Evolutionary conservation across 2,797 vertebrate genomes (phyloP).

Genomic region (Glyptemys insculpta): DNA sequence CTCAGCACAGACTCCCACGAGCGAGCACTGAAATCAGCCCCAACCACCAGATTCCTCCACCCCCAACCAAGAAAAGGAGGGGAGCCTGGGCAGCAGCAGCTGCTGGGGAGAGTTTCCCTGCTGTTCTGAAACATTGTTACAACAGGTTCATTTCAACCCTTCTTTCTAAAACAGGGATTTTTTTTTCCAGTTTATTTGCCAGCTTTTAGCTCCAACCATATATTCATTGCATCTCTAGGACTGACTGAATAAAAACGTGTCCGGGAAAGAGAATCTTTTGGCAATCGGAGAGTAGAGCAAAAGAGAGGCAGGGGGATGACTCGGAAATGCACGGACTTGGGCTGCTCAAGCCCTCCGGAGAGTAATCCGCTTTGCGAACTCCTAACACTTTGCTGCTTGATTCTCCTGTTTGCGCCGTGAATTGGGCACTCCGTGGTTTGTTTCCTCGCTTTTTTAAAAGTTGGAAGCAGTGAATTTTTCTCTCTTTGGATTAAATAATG

Average conservation of each 20-base stretch:
- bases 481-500: conserved; percentile 47
- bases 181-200: conserved; percentile 14
- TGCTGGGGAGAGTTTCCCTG: neutral
- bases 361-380: conserved; percentile 15
- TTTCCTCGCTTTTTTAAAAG: conserved; percentile 41
- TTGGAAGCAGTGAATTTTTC: conserved; percentile 49
- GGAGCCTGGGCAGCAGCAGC: neutral
- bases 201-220: conserved; percentile 36
- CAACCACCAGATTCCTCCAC: neutral
- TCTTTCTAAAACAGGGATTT: neutral
- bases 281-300: neutral
- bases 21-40: neutral
- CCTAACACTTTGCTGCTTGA: conserved; percentile 15
- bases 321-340: neutral
- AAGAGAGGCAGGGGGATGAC: conserved; percentile 6
- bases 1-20: neutral
- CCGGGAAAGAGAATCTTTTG: conserved; percentile 19
- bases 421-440: conserved; percentile 38
- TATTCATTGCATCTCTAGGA: neutral
- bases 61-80: neutral
- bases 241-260: conserved; percentile 56
- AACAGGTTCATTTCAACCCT: conserved; percentile 60
- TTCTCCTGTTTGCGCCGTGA: conserved; percentile 45
- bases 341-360: conserved; percentile 5
- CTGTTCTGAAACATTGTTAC: neutral